Base-by-base conservation (phyloP, 2,888 invertebrate genomes). In the Rhagophthalmus giganteus region DNA sequence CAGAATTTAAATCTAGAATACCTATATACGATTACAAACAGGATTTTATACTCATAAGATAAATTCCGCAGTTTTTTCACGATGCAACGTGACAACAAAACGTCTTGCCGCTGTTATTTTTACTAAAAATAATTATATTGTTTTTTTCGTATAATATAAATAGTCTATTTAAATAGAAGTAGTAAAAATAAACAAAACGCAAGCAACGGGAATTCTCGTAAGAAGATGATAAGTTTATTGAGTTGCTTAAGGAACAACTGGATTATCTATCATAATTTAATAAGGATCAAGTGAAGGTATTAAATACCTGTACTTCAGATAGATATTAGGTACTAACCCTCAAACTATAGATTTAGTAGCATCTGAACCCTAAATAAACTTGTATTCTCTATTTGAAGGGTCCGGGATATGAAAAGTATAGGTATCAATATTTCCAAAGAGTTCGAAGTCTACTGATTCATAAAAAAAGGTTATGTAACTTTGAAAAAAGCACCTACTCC, bases 221-320 rank as follows among this genome's bases (percentile, higher is more conserved):
- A n/a, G n/a, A n/a, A n/a, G n/a, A n/a, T n/a, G 3, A 5, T 20
- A 41, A 30, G 30, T 25, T 32, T 31, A 41, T 41, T 41, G 14
- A 39, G 39, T 15, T 8, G 11, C 28, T 30, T 39, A 39, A 30
- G 25, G 28, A 32, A 9, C 24, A 24, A 7, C 11, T 11, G 32
- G 41, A 20, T 32, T 33, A 33, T 27, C 24, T 33, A 26, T 20
- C 32, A 53, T 53, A 53, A 53, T 53, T 53, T 40, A 53, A 53
- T 53, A 53, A 53, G 46, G 52, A 53, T 53, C 42, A 53, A 40
- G 47, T 53, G 46, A 47, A 47, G n/a, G n/a, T n/a, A n/a, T n/a
- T 53, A 42, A 37, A 37, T 37, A 44, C 44, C 44, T 32, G 14
- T 44, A 53, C 41, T 53, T 47, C 42, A 53, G 46, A 33, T 47